phyloP scores from a whole-genome alignment of 2,797 vertebrate species.

The Lates japonicus region DNA sequence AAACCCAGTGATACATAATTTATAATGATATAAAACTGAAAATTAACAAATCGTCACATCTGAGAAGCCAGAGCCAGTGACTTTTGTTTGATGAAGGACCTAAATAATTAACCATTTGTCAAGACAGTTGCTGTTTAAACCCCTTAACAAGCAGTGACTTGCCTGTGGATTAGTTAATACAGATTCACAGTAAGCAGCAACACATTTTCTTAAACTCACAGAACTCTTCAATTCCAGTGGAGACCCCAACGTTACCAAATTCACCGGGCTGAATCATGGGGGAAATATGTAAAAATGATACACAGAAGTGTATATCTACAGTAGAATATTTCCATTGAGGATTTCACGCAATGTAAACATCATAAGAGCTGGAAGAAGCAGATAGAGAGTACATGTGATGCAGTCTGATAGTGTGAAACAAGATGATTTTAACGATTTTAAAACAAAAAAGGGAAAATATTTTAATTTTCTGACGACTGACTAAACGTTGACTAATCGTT shows the following conservation, averaged over 20 bases:
- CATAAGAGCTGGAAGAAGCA: not conserved
- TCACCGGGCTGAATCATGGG: too few relatives aligned
- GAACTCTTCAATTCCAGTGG: not conserved
- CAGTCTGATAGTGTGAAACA: not conserved
- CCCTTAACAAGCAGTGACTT: not conserved
- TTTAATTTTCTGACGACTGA: not conserved
- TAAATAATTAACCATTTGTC: not conserved
- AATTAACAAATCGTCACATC: not conserved
- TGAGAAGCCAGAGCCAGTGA: not conserved
- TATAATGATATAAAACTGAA: not conserved
- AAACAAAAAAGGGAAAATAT: not conserved
- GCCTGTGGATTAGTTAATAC: not conserved
- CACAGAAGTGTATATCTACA: not conserved
- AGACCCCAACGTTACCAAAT: not conserved
- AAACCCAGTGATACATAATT: not conserved
- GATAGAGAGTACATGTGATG: not conserved
- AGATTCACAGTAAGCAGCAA: not conserved
- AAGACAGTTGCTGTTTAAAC: not conserved
- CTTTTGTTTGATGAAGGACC: not conserved
- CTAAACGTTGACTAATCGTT: not conserved
- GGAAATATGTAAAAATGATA: not conserved
- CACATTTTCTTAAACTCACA: not conserved
- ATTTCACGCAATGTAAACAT: not conserved
- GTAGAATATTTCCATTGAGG: not conserved
- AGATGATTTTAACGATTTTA: not conserved